Base-by-base conservation (phyloP, 2,113 vertebrate species). In the Microtus ochrogaster region DNA sequence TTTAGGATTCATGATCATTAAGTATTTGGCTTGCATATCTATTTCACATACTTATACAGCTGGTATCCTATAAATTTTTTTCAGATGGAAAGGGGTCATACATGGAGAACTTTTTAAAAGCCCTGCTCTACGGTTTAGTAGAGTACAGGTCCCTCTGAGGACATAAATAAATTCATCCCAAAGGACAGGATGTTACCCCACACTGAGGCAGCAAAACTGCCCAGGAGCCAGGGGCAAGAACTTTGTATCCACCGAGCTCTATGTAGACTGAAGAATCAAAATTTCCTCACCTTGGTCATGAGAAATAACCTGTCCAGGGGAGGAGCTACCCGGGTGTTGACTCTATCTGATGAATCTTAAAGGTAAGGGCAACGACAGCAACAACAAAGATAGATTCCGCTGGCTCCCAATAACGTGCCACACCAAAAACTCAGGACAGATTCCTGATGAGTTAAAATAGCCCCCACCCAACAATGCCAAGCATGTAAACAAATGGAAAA, bases 261-360 rank as follows among this genome's bases (percentile, higher is more conserved):
- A 8, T 3, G 14, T 68, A 36, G 68, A 70, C 2, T 1, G n/a
- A 1, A 21, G n/a, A 36, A 52, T 12, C 22, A 11, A 4, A 58
- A 26, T 28, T 28, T 17, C 39, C 68, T 83, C 49, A 39, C 36
- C 30, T 39, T 9, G 30, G 6, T 3, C 52, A 47, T 26, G 3
- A 12, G 65, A 4, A 58, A 61, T n/a, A 74, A 85, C 11, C 8
- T 41, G 84, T 52, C 47, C 33, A 65, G 26, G 16, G 0, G 10
- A 5, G 4, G 3, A 17, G 26, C 10, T 39, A 30, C 14, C 44
- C 2, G 4, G 36, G 10, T 41, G 5, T 11, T 63, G 19, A 4
- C 66, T 63, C 77, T 49, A 74, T 61, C 55, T 61, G 30, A 68
- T 2, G 61, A 39, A 19, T 24, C 63, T 30, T 85, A 74, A 61